Conservation (phyloP, 2,797 vertebrate genomes). For the Anguilla marmorata region DNA sequence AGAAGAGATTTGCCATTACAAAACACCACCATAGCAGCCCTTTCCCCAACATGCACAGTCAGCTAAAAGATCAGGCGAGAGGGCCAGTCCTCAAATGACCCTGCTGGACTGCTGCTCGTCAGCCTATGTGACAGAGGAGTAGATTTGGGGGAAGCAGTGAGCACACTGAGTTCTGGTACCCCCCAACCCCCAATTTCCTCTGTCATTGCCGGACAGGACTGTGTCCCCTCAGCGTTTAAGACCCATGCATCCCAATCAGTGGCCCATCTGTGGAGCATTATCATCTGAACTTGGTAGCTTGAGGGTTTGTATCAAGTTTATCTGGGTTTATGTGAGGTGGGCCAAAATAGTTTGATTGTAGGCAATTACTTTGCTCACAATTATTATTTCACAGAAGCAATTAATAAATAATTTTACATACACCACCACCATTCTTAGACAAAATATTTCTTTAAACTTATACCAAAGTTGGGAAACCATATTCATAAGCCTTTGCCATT, state of each 20-base stretch:
- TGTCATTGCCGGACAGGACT: background rate
- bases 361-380: background rate
- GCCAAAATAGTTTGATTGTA: background rate
- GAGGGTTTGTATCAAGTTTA: background rate
- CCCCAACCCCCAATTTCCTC: background rate
- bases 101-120: background rate
- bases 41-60: background rate
- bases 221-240: background rate
- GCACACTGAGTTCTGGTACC: background rate
- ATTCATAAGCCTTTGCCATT: background rate
- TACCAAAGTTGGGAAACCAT: background rate
- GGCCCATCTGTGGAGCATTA: background rate
- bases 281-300: background rate
- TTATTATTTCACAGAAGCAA: background rate
- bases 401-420: background rate
- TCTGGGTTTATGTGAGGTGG: background rate
- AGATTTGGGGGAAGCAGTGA: background rate
- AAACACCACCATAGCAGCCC: background rate
- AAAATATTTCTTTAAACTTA: background rate
- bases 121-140: background rate
- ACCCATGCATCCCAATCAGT: background rate
- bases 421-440: background rate
- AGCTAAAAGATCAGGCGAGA: background rate
- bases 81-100: background rate
- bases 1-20: conserved; percentile 13